These are phyloP conservation scores for Paguma larvata DNA, from an alignment of 2,797 vertebrate species.

Conservation along the genomic window DNA sequence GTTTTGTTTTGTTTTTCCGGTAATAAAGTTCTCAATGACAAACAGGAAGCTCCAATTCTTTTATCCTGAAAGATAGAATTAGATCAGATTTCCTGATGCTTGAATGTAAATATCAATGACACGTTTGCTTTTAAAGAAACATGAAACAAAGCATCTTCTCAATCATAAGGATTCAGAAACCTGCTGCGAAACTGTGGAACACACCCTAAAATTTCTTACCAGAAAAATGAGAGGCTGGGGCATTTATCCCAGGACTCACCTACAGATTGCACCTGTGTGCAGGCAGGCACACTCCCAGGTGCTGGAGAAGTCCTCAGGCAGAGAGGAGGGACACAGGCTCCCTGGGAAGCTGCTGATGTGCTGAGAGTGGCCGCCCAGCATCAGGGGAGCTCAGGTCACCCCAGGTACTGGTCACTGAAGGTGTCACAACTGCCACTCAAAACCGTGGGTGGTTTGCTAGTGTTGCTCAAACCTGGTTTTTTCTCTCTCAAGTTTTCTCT, in stretches of 20 bases:
- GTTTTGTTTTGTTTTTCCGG: not conserved
- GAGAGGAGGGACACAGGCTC: not conserved
- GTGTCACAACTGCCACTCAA: not conserved
- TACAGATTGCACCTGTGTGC: not conserved
- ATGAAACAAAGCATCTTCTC: not conserved
- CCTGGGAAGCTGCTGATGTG: not conserved
- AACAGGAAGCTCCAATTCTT: not conserved
- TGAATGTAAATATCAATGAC: not conserved
- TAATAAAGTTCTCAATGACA: not conserved
- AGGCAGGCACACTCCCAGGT: not conserved
- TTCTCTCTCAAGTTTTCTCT: not conserved
- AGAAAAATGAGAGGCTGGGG: not conserved
- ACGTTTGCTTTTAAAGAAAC: not conserved
- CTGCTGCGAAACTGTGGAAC: not conserved
- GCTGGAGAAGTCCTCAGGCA: not conserved
- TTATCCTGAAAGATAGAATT: not conserved
- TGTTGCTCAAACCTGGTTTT: not conserved
- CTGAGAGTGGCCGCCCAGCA: not conserved
- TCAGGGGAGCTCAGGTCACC: not conserved
- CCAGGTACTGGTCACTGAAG: not conserved
- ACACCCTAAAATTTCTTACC: not conserved
- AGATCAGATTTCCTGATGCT: not conserved
- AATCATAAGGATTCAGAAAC: not conserved
- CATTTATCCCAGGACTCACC: not conserved
- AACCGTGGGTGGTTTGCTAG: not conserved